Percentiles rank a stretch among this genome's conserved stretches.
Evolutionary conservation across 1,140 invertebrate species (phyloP).

Genomic region (Bilobella aurantiaca): DNA sequence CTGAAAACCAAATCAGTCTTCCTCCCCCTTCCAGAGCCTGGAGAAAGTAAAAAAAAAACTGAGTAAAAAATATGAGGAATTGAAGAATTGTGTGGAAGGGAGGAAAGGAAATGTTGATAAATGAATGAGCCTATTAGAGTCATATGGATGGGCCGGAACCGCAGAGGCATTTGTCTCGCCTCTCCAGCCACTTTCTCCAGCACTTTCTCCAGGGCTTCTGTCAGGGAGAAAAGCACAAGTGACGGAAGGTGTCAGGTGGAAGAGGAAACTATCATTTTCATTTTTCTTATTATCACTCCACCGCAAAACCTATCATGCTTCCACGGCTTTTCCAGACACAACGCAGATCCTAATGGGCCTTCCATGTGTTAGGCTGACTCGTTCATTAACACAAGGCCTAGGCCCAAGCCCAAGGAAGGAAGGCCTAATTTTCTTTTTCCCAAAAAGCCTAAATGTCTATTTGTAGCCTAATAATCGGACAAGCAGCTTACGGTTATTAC

Average conservation of each 20-base stretch:
- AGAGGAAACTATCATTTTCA: constrained; percentile 1
- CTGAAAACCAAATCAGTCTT: constrained; percentile 3
- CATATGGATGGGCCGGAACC: background rate
- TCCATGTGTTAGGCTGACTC: background rate
- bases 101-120: constrained; percentile 2
- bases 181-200: background rate
- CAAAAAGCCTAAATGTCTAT: no score
- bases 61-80: background rate
- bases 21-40: background rate
- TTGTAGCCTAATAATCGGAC: no score
- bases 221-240: background rate
- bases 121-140: constrained; percentile 5
- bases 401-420: background rate
- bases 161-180: background rate
- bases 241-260: constrained; percentile 2
- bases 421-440: no score
- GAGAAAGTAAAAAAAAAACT: background rate
- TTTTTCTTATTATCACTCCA: constrained; percentile 7
- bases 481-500: no score
- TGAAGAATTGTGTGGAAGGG: background rate
- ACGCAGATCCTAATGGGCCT: background rate
- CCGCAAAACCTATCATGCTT: no score
- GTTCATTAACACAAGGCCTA: background rate
- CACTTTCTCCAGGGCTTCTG: background rate
- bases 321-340: background rate